Conservation (phyloP, 2,113 vertebrate genomes). For the Hemibagrus wyckioides region DNA sequence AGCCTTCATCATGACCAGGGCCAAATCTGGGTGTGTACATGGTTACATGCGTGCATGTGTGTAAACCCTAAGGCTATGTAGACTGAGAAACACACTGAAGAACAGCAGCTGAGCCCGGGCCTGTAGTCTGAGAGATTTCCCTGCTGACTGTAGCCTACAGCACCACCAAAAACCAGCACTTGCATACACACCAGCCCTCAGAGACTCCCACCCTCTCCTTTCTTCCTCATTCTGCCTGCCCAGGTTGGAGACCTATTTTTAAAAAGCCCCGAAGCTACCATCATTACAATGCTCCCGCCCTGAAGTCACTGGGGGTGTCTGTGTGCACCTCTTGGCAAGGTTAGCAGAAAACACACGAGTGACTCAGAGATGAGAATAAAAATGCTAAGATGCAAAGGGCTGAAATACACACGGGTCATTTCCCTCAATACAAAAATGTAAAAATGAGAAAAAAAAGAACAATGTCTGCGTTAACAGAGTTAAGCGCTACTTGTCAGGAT, state of each 20-base stretch:
- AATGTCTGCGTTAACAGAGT: background rate
- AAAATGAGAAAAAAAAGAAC: background rate
- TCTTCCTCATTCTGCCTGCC: background rate
- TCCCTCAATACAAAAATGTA: conserved; percentile 7
- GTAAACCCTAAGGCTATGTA: conserved; percentile 29
- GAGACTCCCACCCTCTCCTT: background rate
- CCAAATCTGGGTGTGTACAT: background rate
- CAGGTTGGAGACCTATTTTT: conserved; percentile 31
- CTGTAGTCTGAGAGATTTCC: conserved; percentile 27
- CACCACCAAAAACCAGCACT: conserved; percentile 3
- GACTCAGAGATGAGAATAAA: conserved; percentile 22
- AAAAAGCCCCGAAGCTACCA: conserved; percentile 31
- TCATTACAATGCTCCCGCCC: conserved; percentile 31
- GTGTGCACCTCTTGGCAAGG: conserved; percentile 43
- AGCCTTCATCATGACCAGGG: background rate
- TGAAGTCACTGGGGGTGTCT: background rate
- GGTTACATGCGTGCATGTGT: background rate
- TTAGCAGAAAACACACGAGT: conserved; percentile 18
- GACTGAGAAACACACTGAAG: background rate
- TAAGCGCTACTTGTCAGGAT: conserved; percentile 14
- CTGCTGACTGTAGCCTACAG: conserved; percentile 35
- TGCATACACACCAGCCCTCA: background rate
- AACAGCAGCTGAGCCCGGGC: conserved; percentile 15
- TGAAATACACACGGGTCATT: background rate
- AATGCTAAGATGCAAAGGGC: conserved; percentile 25